A percentile compares a stretch with the other conserved stretches of the same genome.
These are phyloP conservation scores for Heliornis fulica DNA, from an alignment of 2,113 vertebrate genomes.

Conservation along the genomic window DNA sequence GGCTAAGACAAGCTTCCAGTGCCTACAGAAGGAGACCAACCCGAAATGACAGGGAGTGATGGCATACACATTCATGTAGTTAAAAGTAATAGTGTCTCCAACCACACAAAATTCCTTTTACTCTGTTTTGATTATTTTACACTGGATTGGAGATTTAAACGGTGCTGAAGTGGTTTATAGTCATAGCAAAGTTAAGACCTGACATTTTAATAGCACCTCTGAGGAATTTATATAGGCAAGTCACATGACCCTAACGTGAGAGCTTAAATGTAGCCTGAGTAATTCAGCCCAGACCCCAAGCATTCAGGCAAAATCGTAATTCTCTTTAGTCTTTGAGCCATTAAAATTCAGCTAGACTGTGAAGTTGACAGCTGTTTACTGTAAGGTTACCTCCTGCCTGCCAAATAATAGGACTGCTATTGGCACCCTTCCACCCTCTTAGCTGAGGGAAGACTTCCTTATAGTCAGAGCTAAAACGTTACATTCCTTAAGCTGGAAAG, in stretches of 20 bases:
- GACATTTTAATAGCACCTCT: constrained; percentile 27
- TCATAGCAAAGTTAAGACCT: constrained; percentile 11
- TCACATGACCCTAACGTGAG: background rate
- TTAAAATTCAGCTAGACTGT: constrained; percentile 51
- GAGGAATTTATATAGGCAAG: constrained; percentile 41
- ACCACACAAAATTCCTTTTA: background rate
- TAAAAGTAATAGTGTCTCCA: background rate
- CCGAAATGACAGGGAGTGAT: rapidly evolving
- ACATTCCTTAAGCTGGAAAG: background rate
- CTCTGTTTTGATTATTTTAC: background rate
- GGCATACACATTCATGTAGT: background rate
- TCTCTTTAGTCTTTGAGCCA: constrained; percentile 17
- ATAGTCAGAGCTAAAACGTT: background rate
- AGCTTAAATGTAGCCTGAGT: background rate
- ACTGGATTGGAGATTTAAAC: background rate
- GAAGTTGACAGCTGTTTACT: constrained; percentile 65
- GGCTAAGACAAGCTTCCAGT: background rate
- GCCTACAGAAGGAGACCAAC: background rate
- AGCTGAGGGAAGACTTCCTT: background rate
- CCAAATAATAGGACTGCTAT: constrained; percentile 40
- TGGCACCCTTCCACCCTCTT: constrained; percentile 35
- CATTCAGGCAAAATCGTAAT: background rate
- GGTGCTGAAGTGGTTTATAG: background rate
- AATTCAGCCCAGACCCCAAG: constrained; percentile 9
- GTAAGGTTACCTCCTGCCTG: constrained; percentile 60